These are phyloP conservation scores for Megathymus violae DNA, from an alignment of 1,140 invertebrate species.

Conservation along the genomic window DNA sequence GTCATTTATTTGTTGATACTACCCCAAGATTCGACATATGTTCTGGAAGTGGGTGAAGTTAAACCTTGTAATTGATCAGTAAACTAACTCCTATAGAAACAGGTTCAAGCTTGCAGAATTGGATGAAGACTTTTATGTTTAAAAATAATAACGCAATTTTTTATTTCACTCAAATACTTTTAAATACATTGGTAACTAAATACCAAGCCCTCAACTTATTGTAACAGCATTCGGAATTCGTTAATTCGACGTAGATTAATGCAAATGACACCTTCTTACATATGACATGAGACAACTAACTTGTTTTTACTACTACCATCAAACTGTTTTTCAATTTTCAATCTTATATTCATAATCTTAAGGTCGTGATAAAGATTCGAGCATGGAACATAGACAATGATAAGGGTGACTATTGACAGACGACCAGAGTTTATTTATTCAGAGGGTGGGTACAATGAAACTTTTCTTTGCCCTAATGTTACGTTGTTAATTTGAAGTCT, in stretches of 20 bases:
- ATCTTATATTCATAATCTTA: constrained; percentile 6
- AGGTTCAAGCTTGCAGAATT: no score
- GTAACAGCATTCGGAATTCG: constrained; percentile 59
- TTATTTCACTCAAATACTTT: no score
- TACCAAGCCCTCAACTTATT: constrained; percentile 45
- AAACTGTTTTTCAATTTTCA: constrained; percentile 29
- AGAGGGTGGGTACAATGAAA: constrained; percentile 53
- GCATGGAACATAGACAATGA: constrained; percentile 5
- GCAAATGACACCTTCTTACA: constrained; percentile 73
- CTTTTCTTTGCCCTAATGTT: constrained; percentile 53
- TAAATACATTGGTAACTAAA: constrained; percentile 20
- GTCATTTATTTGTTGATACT: no score
- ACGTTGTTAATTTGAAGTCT: constrained; percentile 38
- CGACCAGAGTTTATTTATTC: constrained; percentile 59
- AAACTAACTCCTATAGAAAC: no score
- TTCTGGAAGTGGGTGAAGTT: no score
- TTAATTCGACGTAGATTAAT: constrained; percentile 74
- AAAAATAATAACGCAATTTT: no score
- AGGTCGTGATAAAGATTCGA: constrained; percentile 10
- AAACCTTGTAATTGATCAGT: no score
- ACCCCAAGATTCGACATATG: no score
- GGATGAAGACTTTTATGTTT: no score
- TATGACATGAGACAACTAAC: constrained; percentile 40
- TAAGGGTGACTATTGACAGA: constrained; percentile 61
- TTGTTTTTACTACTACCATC: constrained; percentile 12